Base-by-base conservation (phyloP, 2,797 vertebrate genomes). In the Alosa sapidissima region DNA sequence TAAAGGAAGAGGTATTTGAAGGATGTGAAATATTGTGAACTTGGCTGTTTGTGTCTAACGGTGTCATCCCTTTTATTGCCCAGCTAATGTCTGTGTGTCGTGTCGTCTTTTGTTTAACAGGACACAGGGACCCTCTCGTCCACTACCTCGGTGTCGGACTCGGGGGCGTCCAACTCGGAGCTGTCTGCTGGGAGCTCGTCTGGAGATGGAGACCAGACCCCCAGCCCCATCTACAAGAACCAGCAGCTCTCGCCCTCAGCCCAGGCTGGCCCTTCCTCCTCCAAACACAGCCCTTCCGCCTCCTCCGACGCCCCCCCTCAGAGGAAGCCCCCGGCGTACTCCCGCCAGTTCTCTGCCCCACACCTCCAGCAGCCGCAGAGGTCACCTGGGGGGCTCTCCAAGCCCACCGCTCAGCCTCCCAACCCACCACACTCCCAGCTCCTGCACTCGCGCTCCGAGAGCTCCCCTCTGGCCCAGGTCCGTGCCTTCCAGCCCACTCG, bases 121-220 rank as follows among this genome's bases (percentile, higher is more conserved):
- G 91, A 92, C 85, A 90, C 87, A 1, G 91, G 91, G 3, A 91
- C 91, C 5, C 90, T 92, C 9, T 93, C 92, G 45, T 92, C 92
- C 5, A 86, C 91, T n/a, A 90, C 89, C 55, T 91, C 92, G 0
- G 89, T 88, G 78, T 92, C 92, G 49, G 92, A 92, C 49, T 90
- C 92, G 24, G 89, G 87, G 62, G 88, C 89, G 6, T 92, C 92
- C 2, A 89, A 90, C 87, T 91, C 90, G 8, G 92, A 92, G 72
- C 81, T 91, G 62, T 92, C 92, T 52, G 89, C 84, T 7, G 88
- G 88, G 51, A 92, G 90, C 87, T 91, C 92, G 24, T 92, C 92
- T 0, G 92, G 90, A 24, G 91, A 93, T n/a, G 88, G 86, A 21
- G 89, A 91, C 54, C 84, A 87, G 72, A 89, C 87, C n/a, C 89